These are phyloP conservation scores for Setophaga coronata DNA, from an alignment of 2,113 vertebrate genomes.

Conservation along the genomic window DNA sequence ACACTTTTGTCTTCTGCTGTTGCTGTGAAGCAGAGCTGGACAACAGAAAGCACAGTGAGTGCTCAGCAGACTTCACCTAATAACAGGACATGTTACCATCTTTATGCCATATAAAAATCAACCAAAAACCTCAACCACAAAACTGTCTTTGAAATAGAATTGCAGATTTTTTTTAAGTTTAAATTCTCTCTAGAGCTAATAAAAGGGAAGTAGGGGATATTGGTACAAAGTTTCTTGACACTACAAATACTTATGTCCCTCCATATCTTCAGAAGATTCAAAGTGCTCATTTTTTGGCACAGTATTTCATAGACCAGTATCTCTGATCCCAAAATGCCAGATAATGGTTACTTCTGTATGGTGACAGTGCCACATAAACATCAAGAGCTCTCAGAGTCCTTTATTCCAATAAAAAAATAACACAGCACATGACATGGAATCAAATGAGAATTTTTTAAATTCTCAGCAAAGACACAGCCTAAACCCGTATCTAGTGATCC, in stretches of 20 bases:
- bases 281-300: not conserved
- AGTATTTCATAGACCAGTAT: not conserved
- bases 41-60: not conserved
- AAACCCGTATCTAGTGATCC: not conserved
- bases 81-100: not conserved
- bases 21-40: not conserved
- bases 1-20: not conserved
- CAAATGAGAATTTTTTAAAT: not conserved
- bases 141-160: not conserved
- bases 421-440: not conserved
- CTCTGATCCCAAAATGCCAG: not conserved
- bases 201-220: not conserved
- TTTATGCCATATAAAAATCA: not conserved
- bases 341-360: not conserved
- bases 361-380: not conserved
- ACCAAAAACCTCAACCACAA: not conserved
- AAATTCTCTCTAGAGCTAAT: not conserved
- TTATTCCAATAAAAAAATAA: not conserved
- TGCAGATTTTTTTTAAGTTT: not conserved
- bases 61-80: not conserved
- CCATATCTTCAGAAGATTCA: not conserved
- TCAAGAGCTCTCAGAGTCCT: not conserved
- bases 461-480: not conserved
- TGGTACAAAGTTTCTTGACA: not conserved
- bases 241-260: not conserved